A percentile compares a stretch with the other conserved stretches of the same genome.
Conservation (phyloP, 2,888 invertebrate species). For the Eucriotettix oculatus region DNA sequence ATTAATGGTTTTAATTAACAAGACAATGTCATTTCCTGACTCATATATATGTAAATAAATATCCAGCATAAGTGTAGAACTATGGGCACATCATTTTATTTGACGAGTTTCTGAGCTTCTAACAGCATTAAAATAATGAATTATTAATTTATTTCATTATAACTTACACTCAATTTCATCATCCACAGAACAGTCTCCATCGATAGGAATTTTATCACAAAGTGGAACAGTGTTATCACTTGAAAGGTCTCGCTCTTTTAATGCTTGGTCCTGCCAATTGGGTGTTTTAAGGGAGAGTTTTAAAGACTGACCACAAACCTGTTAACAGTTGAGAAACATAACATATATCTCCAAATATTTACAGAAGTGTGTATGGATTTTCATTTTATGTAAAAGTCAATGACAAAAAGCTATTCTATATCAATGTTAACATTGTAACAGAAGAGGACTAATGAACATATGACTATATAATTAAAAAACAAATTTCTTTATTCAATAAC, state of each 20-base stretch:
- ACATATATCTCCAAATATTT: not conserved
- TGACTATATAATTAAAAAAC: not conserved
- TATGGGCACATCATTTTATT: conserved; percentile 13
- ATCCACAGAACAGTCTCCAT: conserved; percentile 14
- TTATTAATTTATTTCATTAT: not conserved
- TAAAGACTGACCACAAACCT: conserved; percentile 30
- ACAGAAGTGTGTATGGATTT: no score
- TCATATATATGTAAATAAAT: not conserved
- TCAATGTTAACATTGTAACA: not conserved
- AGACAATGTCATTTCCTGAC: no score
- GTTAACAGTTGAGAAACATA: conserved; percentile 1
- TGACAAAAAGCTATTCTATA: not conserved
- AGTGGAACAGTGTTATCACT: conserved; percentile 72
- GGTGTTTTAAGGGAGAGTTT: conserved; percentile 63
- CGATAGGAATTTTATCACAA: conserved; percentile 25
- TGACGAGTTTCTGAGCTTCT: not conserved
- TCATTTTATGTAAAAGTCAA: not conserved
- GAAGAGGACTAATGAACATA: not conserved
- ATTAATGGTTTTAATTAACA: no score
- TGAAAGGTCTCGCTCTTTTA: conserved; percentile 69
- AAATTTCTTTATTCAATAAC: not conserved
- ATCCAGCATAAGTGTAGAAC: conserved; percentile 15
- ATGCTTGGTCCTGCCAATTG: conserved; percentile 68
- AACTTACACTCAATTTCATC: conserved; percentile 15
- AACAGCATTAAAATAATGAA: no score